A percentile compares a stretch with the other conserved stretches of the same genome.
phyloP scores from a whole-genome alignment of 2,797 vertebrate species.

The Hippoglossus hippoglossus region DNA sequence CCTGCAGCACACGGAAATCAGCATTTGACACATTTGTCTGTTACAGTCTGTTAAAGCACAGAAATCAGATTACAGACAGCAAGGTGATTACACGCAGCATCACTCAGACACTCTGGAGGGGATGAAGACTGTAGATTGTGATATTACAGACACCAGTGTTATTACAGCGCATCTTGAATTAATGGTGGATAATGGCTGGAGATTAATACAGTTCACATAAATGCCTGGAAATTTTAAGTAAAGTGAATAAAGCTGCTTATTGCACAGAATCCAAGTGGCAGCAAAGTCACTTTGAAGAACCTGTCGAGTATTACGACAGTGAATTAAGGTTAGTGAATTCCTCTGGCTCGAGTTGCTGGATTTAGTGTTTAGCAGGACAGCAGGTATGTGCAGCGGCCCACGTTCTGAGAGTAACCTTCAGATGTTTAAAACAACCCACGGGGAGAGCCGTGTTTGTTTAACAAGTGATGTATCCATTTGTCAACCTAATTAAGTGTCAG shows the following conservation, averaged over 20 bases:
- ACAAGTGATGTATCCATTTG: slow-evolving; percentile 42
- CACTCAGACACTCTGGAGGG: slow-evolving; percentile 28
- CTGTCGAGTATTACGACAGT: background rate
- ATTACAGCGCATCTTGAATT: slow-evolving; percentile 40
- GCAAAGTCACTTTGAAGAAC: slow-evolving; percentile 52
- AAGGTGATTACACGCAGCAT: slow-evolving; percentile 46
- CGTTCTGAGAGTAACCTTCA: slow-evolving; percentile 46
- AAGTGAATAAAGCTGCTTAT: slow-evolving; percentile 12
- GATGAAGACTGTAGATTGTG: slow-evolving; percentile 5
- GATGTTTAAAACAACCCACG: slow-evolving; percentile 45
- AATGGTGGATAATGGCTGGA: slow-evolving; percentile 37
- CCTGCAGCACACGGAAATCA: slow-evolving; percentile 44
- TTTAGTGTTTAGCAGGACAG: slow-evolving; percentile 24
- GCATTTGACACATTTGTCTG: slow-evolving; percentile 46
- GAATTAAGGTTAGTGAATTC: slow-evolving; percentile 5
- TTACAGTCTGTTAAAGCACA: slow-evolving; percentile 41
- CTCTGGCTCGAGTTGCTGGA: background rate
- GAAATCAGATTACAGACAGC: slow-evolving; percentile 52
- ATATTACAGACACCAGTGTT: slow-evolving; percentile 31
- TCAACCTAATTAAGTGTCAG: slow-evolving; percentile 64
- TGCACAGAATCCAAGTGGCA: slow-evolving; percentile 4
- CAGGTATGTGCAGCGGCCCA: slow-evolving; percentile 16
- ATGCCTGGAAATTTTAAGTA: slow-evolving; percentile 9
- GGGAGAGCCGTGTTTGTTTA: slow-evolving; percentile 52
- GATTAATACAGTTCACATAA: slow-evolving; percentile 35